Evolutionary conservation across 2,888 invertebrate genomes (phyloP).

Genomic region (Calameuta filiformis): DNA sequence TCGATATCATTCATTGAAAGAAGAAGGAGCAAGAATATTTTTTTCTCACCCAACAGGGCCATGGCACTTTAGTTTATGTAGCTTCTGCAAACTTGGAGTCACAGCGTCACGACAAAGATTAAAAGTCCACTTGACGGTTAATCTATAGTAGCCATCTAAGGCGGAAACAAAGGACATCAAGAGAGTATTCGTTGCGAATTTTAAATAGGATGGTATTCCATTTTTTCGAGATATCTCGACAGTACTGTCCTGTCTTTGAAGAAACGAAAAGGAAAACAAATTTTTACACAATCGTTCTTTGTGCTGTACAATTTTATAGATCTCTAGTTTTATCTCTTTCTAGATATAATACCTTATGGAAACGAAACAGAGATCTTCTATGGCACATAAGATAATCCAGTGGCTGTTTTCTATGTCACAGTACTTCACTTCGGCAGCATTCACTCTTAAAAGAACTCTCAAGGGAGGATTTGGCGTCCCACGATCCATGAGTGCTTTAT

Average conservation of each 20-base stretch:
- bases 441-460: slow-evolving; percentile 73
- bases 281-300: neutral
- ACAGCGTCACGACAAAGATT: slow-evolving; percentile 86
- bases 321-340: neutral
- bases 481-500: slow-evolving; percentile 75
- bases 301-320: neutral
- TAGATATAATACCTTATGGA: slow-evolving; percentile 70
- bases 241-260: slow-evolving; percentile 71
- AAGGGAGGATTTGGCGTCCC: slow-evolving; percentile 75
- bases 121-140: slow-evolving; percentile 88
- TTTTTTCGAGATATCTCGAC: slow-evolving; percentile 81
- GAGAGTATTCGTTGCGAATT: slow-evolving; percentile 74
- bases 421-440: slow-evolving; percentile 58
- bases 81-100: slow-evolving; percentile 81
- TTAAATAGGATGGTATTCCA: slow-evolving; percentile 82
- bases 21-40: slow-evolving; percentile 8
- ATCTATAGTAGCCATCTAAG: slow-evolving; percentile 87
- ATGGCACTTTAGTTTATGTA: slow-evolving; percentile 83
- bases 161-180: slow-evolving; percentile 84
- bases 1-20: slow-evolving; percentile 13
- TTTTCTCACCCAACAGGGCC: slow-evolving; percentile 86
- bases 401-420: slow-evolving; percentile 39
- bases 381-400: slow-evolving; percentile 72
- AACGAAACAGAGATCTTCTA: slow-evolving; percentile 87
- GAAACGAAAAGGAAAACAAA: neutral